Conservation (phyloP, 2,797 vertebrate genomes). For the Sylvilagus floridanus region DNA sequence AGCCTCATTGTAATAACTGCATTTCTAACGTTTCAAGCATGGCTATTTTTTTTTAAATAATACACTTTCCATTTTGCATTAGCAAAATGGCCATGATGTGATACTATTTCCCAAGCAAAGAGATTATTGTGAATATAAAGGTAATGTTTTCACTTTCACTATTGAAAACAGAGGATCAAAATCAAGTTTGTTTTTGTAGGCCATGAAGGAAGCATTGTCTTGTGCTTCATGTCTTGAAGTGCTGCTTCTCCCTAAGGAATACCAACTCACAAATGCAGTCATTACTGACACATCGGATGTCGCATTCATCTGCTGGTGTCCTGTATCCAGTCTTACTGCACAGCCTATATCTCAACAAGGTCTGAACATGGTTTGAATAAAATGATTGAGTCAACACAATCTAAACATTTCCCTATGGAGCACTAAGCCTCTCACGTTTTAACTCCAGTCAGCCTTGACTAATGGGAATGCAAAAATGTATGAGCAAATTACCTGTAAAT, state of each 20-base stretch:
- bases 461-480: neutral
- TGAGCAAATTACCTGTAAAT: neutral
- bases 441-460: neutral
- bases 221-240: neutral
- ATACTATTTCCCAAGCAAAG: neutral
- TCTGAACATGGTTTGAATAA: neutral
- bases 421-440: neutral
- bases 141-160: neutral
- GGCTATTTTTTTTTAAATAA: neutral
- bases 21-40: neutral
- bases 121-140: neutral
- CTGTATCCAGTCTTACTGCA: neutral
- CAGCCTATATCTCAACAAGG: neutral
- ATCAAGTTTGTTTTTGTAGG: neutral
- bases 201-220: neutral
- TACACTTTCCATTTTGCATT: neutral
- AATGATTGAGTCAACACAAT: neutral
- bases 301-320: neutral
- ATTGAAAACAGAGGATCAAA: constrained; percentile 7
- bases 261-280: neutral
- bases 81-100: neutral
- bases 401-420: neutral
- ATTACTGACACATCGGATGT: neutral
- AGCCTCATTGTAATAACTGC: neutral
- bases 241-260: neutral